Evolutionary conservation across 2,888 invertebrate genomes (phyloP), one percentile per base, ranked within the genome.

Genomic region (Caenorhabditis uteleia): DNA sequence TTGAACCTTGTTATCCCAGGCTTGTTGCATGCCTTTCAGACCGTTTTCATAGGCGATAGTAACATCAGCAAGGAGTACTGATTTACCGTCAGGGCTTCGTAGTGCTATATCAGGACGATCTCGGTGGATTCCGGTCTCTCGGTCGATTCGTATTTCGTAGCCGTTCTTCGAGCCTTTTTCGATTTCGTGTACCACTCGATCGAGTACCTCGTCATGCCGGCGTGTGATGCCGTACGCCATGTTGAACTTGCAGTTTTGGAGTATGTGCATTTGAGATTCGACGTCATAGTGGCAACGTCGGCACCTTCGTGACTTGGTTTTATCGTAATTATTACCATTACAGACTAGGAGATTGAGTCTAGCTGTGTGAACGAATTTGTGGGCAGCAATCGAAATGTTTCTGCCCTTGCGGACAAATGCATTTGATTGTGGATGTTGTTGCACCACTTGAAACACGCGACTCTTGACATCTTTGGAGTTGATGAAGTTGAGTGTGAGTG

Each of bases 1-100:
- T 8, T 51, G 43, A 1, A 51, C 14, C 27, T 51, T 51, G 1
- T 12, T 20, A 1, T 39, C 3, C 39, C 39, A 39, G 2, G 49
- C 39, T 31, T 8, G 4, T 20, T 29, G 10, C 6, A 49, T 20
- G n/a, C 40, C 26, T 8, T 8, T 20, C 1, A 40, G 6, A 14
- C 49, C 49, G n/a, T 49, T 49, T 14, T 49, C 49, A n/a, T 49
- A 49, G 1, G 49, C 16, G 14, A 49, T 21, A 4, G 38, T 49
- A 1, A 49, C 49, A 21, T 49, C 49, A 7, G 49, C 49, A 10
- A 49, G 12, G 2, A 49, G 26, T 2, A 40, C 39, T 10, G 27
- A 21, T 5, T 3, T 7, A 21, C 40, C 31, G 12, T 40, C 27
- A 7, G 5, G 25, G 2, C 2, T 14, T 16, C 14, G 5, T 31